Conservation (phyloP, 2,797 vertebrate genomes). For the Dermochelys coriacea region DNA sequence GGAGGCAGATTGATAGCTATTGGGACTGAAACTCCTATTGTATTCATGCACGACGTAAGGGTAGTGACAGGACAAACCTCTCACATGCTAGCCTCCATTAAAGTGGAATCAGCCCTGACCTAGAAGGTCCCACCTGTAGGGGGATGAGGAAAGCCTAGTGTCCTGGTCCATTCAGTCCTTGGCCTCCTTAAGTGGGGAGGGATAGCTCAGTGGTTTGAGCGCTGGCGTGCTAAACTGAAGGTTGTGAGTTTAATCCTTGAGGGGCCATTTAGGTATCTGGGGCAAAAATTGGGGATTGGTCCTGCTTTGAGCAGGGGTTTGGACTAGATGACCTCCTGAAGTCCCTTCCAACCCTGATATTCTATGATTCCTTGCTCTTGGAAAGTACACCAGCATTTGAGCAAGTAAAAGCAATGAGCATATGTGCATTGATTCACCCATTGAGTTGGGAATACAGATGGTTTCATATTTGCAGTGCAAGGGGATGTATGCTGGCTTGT, state of each 20-base stretch:
- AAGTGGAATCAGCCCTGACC: not conserved
- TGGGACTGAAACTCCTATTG: not conserved
- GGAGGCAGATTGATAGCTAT: not conserved
- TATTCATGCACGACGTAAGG: too few relatives aligned
- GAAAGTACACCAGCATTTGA: not conserved
- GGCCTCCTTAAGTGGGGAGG: not conserved
- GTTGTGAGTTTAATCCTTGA: too few relatives aligned
- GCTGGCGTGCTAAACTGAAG: too few relatives aligned
- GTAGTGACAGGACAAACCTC: not conserved
- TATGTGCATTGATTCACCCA: not conserved
- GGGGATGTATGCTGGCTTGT: not conserved
- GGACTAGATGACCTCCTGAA: too few relatives aligned
- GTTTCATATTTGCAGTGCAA: not conserved
- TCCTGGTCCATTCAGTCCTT: not conserved
- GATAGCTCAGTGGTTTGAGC: too few relatives aligned
- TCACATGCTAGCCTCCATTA: not conserved
- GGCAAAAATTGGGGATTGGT: too few relatives aligned
- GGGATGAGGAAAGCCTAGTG: not conserved
- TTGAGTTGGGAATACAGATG: not conserved
- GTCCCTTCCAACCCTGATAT: too few relatives aligned
- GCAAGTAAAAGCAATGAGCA: not conserved
- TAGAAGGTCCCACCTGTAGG: not conserved
- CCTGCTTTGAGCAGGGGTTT: too few relatives aligned
- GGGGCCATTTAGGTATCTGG: too few relatives aligned
- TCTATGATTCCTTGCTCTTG: not conserved